These are phyloP conservation scores for Leucosticte australis DNA, from an alignment of 2,113 vertebrate genomes.

Conservation along the genomic window DNA sequence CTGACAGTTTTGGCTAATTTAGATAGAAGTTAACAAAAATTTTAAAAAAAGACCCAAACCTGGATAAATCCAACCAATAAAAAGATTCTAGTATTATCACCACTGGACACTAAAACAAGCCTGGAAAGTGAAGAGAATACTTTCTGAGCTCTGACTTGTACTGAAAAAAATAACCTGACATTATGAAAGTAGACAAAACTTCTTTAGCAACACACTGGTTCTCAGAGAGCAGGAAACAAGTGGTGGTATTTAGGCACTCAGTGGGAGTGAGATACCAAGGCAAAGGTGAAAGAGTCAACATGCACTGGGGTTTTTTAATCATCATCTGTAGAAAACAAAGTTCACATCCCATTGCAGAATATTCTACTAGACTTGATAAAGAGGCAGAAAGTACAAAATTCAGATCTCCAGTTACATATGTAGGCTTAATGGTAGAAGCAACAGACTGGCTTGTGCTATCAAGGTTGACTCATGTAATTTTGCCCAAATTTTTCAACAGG, in stretches of 20 bases:
- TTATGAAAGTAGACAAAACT: neutral
- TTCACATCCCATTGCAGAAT: neutral
- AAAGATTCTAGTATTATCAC: neutral
- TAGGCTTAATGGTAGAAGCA: neutral
- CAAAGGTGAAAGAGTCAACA: neutral
- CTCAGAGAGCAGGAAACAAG: neutral
- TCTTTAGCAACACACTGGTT: neutral
- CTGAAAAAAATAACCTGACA: neutral
- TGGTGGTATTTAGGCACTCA: neutral
- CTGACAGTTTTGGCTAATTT: constrained; percentile 2
- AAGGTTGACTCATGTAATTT: neutral
- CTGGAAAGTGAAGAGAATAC: neutral
- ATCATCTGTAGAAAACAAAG: neutral
- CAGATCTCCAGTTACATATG: neutral
- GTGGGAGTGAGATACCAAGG: neutral
- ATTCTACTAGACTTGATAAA: neutral
- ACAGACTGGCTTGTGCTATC: neutral
- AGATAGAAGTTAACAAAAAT: neutral
- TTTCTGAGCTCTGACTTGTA: neutral
- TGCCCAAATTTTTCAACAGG: neutral
- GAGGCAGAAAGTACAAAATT: neutral
- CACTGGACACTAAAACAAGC: neutral
- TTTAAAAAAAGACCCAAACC: neutral
- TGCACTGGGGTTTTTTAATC: neutral
- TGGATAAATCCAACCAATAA: neutral